Evolutionary conservation across 2,888 invertebrate genomes (phyloP), one percentile per base, ranked within the genome.

Genomic region (Elaeidobius kamerunicus): DNA sequence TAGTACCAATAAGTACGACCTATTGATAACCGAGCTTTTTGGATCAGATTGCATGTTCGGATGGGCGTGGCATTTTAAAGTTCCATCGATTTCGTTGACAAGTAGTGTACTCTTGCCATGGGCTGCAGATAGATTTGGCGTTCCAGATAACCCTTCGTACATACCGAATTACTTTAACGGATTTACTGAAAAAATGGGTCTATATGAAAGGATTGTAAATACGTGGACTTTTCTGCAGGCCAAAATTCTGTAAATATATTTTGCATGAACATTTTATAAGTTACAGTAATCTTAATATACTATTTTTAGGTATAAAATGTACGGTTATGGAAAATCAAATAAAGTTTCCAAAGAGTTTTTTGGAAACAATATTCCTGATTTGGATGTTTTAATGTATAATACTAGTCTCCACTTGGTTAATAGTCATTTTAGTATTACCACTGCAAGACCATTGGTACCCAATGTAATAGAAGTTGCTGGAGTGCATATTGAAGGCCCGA

Each of bases 11-110:
- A 55, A 44, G 17, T 59, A 59, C 39, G 66, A 66, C 38, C 61
- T 83, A 3, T 69, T 81, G 1, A 66, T 83, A 3, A 72, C 75
- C 7, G 82, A 82, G 65, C 74, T 77, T 52, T 84, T 83, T 59
- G 79, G 77, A 53, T 76, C 77, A 16, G 82, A 84, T 57, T 84
- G 84, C 60, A 69, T 78, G 36, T 67, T 83, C 57, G 83, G 79
- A 0, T 69, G 84, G 11, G 80, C 80, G 1, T 84, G 82, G 61
- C 66, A 76, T 46, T 65, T 83, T 38, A 69, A 75, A 19, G 74
- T 77, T 4, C 82, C 83, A 1, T 75, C 80, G 2, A 73, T 84
- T 0, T 80, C 75, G 0, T 55, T 79, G 1, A 80, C 80, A 19
- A 78, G 80, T 0, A 78, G 79, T 42, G 67, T 74, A 0, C 61